Percentiles rank a stretch among this genome's conserved stretches.
Conservation (phyloP, 1,140 invertebrate species). For the Solenopsis invicta region DNA sequence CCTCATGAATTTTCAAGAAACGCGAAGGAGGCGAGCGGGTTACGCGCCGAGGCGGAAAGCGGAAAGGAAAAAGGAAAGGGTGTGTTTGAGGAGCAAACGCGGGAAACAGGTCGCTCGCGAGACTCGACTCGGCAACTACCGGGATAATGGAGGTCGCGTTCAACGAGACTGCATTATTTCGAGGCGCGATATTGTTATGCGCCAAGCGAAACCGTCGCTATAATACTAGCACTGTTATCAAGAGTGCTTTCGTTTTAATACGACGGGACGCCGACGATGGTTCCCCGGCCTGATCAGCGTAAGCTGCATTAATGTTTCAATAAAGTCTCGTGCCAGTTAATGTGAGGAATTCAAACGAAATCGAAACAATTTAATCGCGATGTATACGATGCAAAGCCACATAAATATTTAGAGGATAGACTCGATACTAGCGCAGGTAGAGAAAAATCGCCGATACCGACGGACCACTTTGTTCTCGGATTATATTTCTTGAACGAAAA, state of each 20-base stretch:
- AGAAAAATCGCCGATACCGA: too few species aligned
- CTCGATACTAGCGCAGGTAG: too few species aligned
- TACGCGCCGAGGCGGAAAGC: constrained; percentile 44
- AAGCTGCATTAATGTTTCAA: constrained; percentile 8
- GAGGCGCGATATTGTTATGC: constrained; percentile 36
- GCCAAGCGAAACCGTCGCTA: constrained; percentile 34
- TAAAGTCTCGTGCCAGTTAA: background rate
- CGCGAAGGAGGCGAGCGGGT: constrained; percentile 32
- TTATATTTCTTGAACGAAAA: too few species aligned
- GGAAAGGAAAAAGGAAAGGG: background rate
- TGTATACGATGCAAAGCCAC: background rate
- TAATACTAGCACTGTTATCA: background rate
- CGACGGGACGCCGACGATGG: background rate
- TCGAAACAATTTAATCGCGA: background rate
- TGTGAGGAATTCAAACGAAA: background rate
- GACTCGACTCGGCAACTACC: constrained; percentile 28
- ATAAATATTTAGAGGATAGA: background rate
- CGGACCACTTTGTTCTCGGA: too few species aligned
- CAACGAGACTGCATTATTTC: constrained; percentile 42
- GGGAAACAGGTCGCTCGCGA: constrained; percentile 39
- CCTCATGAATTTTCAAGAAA: constrained; percentile 70
- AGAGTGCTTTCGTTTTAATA: background rate
- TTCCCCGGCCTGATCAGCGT: background rate
- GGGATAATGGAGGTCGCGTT: constrained; percentile 39
- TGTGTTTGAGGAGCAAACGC: constrained; percentile 7